These are phyloP conservation scores for Microctenopoma steveboyesi DNA, from an alignment of 2,797 vertebrate genomes.

Conservation along the genomic window DNA sequence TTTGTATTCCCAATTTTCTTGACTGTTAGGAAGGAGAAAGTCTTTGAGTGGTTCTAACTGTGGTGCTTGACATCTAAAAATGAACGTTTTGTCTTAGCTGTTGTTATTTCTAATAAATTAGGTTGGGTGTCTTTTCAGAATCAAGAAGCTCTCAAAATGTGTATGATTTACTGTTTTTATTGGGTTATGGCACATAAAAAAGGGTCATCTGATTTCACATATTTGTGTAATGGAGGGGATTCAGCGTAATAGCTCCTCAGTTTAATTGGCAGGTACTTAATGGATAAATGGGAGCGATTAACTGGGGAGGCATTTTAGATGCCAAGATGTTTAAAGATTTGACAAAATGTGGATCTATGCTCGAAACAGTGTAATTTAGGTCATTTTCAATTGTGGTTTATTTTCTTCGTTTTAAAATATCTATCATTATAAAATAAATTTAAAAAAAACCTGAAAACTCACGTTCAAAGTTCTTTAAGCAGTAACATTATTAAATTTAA, in stretches of 20 bases:
- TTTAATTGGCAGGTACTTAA: constrained; percentile 37
- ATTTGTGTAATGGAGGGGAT: constrained; percentile 30
- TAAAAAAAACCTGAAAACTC: not conserved
- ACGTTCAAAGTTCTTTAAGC: not conserved
- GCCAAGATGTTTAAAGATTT: constrained; percentile 20
- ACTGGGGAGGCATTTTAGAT: constrained; percentile 31
- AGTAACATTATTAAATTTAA: not conserved
- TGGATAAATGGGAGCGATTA: constrained; percentile 40
- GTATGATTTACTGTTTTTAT: constrained; percentile 19
- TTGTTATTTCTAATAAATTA: constrained; percentile 8
- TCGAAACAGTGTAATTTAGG: not conserved
- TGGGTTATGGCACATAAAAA: constrained; percentile 21
- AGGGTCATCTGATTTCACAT: constrained; percentile 24
- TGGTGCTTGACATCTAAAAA: not conserved
- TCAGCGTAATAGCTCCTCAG: constrained; percentile 41
- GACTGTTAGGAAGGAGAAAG: too few species aligned
- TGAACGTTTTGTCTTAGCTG: not conserved
- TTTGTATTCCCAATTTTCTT: too few species aligned
- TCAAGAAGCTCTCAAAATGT: constrained; percentile 6
- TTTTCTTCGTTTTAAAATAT: not conserved
- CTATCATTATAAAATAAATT: not conserved
- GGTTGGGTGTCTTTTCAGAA: constrained; percentile 9
- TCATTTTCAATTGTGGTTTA: not conserved
- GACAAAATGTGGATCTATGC: not conserved
- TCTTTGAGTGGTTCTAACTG: too few species aligned